phyloP scores from a whole-genome alignment of 37 sponge, comb jelly and placozoan genomes.

The Halisarca cf. caerulea region DNA sequence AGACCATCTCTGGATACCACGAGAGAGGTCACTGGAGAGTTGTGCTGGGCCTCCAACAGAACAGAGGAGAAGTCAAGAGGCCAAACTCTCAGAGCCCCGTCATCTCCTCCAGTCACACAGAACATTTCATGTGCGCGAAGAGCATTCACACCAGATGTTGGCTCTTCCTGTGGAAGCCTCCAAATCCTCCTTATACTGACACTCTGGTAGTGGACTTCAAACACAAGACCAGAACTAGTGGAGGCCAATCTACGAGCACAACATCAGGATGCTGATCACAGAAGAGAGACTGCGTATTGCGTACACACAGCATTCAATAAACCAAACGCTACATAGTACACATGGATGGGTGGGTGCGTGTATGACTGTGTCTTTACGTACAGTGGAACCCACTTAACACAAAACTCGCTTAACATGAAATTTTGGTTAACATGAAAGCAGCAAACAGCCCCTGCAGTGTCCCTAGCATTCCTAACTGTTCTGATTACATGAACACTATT shows the following conservation, averaged over 20 bases:
- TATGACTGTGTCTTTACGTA: too few species aligned
- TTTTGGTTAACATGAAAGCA: too few species aligned
- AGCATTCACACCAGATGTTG: constrained; percentile 31
- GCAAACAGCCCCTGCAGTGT: too few species aligned
- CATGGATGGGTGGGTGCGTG: too few species aligned
- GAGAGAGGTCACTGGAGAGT: constrained; percentile 64
- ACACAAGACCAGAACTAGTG: constrained; percentile 57
- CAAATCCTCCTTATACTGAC: constrained; percentile 64
- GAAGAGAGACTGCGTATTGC: too few species aligned
- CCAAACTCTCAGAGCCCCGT: constrained; percentile 87
- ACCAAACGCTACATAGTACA: too few species aligned
- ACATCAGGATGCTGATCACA: too few species aligned
- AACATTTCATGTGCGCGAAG: constrained; percentile 68
- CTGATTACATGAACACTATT: too few species aligned
- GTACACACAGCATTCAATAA: too few species aligned
- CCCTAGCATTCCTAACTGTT: too few species aligned
- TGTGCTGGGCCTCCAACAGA: constrained; percentile 86
- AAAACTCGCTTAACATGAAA: too few species aligned
- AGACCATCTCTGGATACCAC: constrained; percentile 75
- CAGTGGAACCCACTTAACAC: too few species aligned
- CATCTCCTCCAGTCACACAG: constrained; percentile 80
- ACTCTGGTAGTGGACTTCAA: constrained; percentile 71
- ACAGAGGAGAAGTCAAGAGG: constrained; percentile 71
- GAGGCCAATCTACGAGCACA: constrained; percentile 62
- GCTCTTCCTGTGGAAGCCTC: constrained; percentile 46